These are phyloP conservation scores for Heliconius sara DNA, from an alignment of 2,888 invertebrate genomes.

Conservation along the genomic window DNA sequence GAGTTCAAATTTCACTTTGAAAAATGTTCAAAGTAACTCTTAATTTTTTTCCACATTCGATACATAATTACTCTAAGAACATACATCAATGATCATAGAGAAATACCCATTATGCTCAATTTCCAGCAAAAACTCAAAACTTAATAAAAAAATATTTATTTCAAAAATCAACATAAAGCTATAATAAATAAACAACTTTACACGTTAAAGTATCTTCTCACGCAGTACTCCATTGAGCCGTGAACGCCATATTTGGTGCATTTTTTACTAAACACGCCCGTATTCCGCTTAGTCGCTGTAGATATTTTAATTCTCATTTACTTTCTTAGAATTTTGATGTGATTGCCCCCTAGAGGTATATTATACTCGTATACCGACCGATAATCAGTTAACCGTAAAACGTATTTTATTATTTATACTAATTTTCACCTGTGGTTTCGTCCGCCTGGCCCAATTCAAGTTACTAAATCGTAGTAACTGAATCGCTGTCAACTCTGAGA, in stretches of 20 bases:
- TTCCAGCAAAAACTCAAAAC: background rate
- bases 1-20: background rate
- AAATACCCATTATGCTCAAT: background rate
- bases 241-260: conserved; percentile 43
- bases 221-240: conserved; percentile 44
- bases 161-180: conserved; percentile 9
- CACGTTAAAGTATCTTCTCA: conserved; percentile 34
- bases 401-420: conserved; percentile 1
- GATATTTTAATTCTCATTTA: conserved; percentile 30
- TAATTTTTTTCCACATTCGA: background rate
- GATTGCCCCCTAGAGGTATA: conserved; percentile 3
- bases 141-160: background rate
- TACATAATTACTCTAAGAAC: background rate
- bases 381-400: conserved; percentile 20
- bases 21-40: too few species aligned
- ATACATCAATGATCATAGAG: background rate
- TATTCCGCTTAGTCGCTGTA: conserved; percentile 36
- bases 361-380: background rate
- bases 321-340: conserved; percentile 17
- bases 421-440: background rate
- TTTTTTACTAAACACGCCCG: conserved; percentile 34
- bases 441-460: too few species aligned
- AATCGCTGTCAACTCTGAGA: too few species aligned
- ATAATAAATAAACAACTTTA: conserved; percentile 1
- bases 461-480: too few species aligned